phyloP scores from a whole-genome alignment of 2,113 vertebrate species.

The Ranitomeya imitator region DNA sequence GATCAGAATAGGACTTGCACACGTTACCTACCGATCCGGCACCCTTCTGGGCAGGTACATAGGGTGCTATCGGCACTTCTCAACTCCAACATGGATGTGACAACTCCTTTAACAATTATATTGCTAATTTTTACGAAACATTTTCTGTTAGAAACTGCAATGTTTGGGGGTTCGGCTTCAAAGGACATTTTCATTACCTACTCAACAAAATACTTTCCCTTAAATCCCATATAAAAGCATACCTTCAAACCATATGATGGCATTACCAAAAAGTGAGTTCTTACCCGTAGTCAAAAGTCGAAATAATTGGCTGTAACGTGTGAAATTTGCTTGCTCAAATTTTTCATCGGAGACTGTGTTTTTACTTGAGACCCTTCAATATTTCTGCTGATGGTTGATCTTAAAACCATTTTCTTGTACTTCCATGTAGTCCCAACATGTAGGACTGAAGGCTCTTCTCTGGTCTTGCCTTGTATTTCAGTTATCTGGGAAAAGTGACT shows the following conservation, averaged over 20 bases:
- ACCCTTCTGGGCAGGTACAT: too few relatives aligned
- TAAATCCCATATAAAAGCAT: not conserved
- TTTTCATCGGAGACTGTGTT: not conserved
- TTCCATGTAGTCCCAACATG: not conserved
- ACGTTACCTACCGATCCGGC: too few relatives aligned
- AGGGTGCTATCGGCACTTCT: too few relatives aligned
- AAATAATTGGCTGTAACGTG: not conserved
- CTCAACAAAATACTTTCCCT: not conserved
- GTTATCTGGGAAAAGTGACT: not conserved
- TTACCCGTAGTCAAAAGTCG: not conserved
- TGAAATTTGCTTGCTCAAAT: not conserved
- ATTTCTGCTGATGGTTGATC: not conserved
- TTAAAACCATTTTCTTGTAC: not conserved
- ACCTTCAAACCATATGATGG: too few relatives aligned
- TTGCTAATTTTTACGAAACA: not conserved
- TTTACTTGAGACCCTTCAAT: not conserved
- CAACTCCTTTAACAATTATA: not conserved
- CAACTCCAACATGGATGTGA: too few relatives aligned
- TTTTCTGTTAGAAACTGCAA: conserved; percentile 30
- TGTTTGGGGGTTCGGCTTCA: not conserved
- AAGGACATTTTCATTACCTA: not conserved
- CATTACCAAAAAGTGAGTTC: not conserved
- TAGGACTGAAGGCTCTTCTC: not conserved
- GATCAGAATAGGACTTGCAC: too few relatives aligned
- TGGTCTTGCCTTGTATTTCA: not conserved